Evolutionary conservation across 2,888 invertebrate genomes (phyloP), one percentile per base, ranked within the genome.

Genomic region (Sminthurides aquaticus): DNA sequence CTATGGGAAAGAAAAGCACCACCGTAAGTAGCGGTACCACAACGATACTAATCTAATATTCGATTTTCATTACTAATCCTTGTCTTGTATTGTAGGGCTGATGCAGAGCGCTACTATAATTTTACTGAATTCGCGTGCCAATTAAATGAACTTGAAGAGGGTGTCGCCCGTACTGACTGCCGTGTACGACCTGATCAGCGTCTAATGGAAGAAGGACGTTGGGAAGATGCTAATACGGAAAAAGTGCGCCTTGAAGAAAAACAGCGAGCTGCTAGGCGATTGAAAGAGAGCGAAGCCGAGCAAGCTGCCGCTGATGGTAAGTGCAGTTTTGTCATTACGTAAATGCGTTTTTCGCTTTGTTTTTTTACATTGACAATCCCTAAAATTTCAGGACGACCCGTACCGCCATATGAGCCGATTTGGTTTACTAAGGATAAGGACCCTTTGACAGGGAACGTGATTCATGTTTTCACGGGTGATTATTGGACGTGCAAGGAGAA

Each of bases 121-220:
- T 98, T 98, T 81, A 97, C 97, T 57, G 82, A 89, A 78, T 83
- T 99, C 76, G 96, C 99, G 62, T 89, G 95, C 77, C 96, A 99
- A 81, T 82, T 99, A 75, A 99, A 99, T 81, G 98, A 99, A 81
- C 84, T 84, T 56, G 99, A 99, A 80, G 86, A 87, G 3, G 89
- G 86, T 68, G 87, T 98, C 28, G 95, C 96, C 60, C 97, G 97
- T 11, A 96, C 98, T 0, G 99, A 99, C 83, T 88, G 91, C 61
- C 85, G 97, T 34, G 80, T 84, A 61, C 84, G 99, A 64, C 98
- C 98, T 66, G 99, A 99, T 84, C 99, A 99, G 81, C 85, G 98
- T 60, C 84, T 95, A 74, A 99, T 99, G 98, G 97, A 98, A 80
- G 85, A 90, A 69, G 95, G 94, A 2, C 82, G 83, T 62, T 94